Evolutionary conservation across 2,888 invertebrate genomes (phyloP).

Genomic region (Parnassius smintheus): DNA sequence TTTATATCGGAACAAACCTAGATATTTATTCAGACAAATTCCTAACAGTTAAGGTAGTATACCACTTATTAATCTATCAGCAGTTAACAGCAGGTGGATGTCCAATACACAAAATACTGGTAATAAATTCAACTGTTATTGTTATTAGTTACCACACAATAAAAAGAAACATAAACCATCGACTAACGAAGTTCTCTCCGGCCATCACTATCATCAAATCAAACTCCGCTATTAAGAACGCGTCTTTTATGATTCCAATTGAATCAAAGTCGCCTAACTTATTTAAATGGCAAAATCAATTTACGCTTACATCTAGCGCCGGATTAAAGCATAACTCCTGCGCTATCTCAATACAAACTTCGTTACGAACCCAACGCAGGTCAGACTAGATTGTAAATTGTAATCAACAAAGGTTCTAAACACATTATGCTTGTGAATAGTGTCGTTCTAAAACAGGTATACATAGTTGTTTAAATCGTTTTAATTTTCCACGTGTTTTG

Average conservation of each 20-base stretch:
- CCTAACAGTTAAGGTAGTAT: no score
- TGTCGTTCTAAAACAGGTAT: not conserved
- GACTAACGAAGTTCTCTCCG: no score
- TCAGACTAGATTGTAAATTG: slow-evolving; percentile 30
- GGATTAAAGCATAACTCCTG: slow-evolving; percentile 13
- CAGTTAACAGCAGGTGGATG: not conserved
- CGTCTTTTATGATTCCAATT: slow-evolving; percentile 5
- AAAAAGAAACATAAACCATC: no score
- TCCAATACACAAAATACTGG: not conserved
- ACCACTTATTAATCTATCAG: no score
- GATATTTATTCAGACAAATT: no score
- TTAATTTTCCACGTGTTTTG: not conserved
- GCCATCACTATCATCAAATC: not conserved
- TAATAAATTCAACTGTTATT: not conserved
- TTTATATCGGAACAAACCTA: no score
- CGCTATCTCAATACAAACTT: slow-evolving; percentile 20
- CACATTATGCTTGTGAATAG: slow-evolving; percentile 1
- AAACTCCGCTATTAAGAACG: not conserved
- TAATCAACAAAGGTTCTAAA: slow-evolving; percentile 27
- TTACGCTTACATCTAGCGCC: slow-evolving; percentile 14
- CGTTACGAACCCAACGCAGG: slow-evolving; percentile 17
- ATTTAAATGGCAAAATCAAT: slow-evolving; percentile 20
- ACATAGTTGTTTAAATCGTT: not conserved
- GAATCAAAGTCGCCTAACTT: slow-evolving; percentile 3
- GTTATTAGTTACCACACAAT: no score